Percentiles rank a stretch among this genome's conserved stretches.
phyloP scores from a whole-genome alignment of 1,140 invertebrate genomes.

The Mamestra configurata region DNA sequence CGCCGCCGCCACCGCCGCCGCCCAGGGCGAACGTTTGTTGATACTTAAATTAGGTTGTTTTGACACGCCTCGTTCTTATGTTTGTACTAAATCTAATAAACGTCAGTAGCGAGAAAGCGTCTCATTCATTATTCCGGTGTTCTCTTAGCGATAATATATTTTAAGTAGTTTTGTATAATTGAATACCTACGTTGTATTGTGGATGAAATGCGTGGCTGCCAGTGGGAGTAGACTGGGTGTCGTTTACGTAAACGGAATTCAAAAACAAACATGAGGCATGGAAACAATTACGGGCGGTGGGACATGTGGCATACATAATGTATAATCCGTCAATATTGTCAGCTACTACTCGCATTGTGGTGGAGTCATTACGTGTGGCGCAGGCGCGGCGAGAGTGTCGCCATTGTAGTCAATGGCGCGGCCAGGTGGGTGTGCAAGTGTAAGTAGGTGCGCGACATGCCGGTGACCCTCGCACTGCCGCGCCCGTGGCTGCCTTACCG shows the following conservation, averaged over 20 bases:
- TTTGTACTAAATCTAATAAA: constrained; percentile 88
- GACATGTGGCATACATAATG: constrained; percentile 68
- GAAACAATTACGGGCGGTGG: constrained; percentile 69
- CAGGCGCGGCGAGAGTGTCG: constrained; percentile 66
- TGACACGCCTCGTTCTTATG: constrained; percentile 86
- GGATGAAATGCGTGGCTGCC: not conserved
- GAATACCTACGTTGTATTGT: constrained; percentile 7
- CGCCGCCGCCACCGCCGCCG: constrained; percentile 67
- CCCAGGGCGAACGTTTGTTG: constrained; percentile 87
- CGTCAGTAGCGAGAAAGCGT: constrained; percentile 76
- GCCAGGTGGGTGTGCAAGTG: constrained; percentile 83
- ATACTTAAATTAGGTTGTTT: constrained; percentile 88
- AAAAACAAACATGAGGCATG: constrained; percentile 62
- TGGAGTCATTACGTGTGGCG: constrained; percentile 75
- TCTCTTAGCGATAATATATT: constrained; percentile 63
- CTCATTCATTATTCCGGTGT: constrained; percentile 77
- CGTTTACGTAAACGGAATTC: constrained; percentile 58
- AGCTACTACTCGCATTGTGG: constrained; percentile 75
- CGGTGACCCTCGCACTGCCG: constrained; percentile 65
- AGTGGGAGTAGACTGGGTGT: constrained; percentile 20
- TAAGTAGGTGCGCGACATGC: constrained; percentile 72
- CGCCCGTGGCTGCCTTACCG: not conserved
- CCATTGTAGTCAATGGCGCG: constrained; percentile 85
- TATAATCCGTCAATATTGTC: constrained; percentile 78
- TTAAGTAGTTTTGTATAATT: constrained; percentile 56